Evolutionary conservation across 2,113 vertebrate species (phyloP).

Genomic region (Aptenodytes patagonicus): DNA sequence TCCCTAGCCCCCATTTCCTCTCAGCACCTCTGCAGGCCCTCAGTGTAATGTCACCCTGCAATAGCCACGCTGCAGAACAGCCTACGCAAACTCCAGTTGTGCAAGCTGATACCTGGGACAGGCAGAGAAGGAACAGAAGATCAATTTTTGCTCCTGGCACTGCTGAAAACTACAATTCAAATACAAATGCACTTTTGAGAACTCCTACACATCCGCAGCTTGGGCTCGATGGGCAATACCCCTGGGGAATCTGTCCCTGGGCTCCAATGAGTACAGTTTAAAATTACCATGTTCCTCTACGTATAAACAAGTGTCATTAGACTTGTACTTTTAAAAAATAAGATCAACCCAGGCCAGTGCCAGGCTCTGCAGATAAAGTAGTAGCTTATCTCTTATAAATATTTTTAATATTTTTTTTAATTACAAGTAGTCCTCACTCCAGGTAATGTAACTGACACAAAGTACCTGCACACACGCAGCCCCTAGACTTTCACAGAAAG

Average conservation of each 20-base stretch:
- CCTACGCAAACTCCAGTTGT: not conserved
- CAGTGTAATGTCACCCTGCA: not conserved
- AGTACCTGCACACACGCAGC: slow-evolving; percentile 71
- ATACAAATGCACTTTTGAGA: not conserved
- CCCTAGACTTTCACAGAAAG: slow-evolving; percentile 96
- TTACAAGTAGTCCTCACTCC: slow-evolving; percentile 75
- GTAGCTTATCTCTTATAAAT: slow-evolving; percentile 75
- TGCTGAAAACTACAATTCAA: not conserved
- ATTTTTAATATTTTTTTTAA: slow-evolving; percentile 67
- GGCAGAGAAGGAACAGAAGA: not conserved
- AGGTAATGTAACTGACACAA: slow-evolving; percentile 68
- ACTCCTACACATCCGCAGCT: not conserved
- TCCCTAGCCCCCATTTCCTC: not conserved
- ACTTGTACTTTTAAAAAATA: slow-evolving; percentile 73
- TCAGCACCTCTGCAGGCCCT: not conserved
- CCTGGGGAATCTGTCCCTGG: not conserved
- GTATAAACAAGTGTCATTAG: slow-evolving; percentile 63
- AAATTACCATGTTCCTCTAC: not conserved
- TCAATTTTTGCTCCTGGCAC: not conserved
- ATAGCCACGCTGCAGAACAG: not conserved
- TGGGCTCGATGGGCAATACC: not conserved
- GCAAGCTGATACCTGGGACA: not conserved
- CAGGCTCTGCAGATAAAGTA: slow-evolving; percentile 73
- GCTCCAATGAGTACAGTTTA: not conserved
- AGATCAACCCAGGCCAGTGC: slow-evolving; percentile 55